A percentile compares a stretch with the other conserved stretches of the same genome.
These are phyloP conservation scores for Archivesica marissinica DNA, from an alignment of 1,140 invertebrate genomes.

Conservation along the genomic window DNA sequence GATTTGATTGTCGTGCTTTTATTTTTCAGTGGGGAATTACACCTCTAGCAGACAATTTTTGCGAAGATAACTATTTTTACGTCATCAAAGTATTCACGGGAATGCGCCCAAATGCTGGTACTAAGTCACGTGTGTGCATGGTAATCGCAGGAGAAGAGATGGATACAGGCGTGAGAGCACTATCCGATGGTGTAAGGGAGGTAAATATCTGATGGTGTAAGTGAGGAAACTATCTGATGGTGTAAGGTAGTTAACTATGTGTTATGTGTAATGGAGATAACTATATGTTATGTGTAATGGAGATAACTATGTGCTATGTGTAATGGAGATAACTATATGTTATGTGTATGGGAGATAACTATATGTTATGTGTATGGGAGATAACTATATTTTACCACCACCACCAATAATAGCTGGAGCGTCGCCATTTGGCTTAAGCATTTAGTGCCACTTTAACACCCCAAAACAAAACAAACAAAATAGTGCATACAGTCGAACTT, in stretches of 20 bases:
- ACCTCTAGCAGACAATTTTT: conserved; percentile 80
- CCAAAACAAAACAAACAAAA: not conserved
- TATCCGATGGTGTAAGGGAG: conserved; percentile 73
- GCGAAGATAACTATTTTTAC: conserved; percentile 80
- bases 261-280: too few relatives aligned
- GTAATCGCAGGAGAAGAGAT: conserved; percentile 76
- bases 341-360: not conserved
- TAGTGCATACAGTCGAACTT: too few relatives aligned
- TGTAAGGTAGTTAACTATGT: too few relatives aligned
- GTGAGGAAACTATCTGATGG: too few relatives aligned
- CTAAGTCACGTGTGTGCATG: conserved; percentile 76
- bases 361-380: not conserved
- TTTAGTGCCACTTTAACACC: not conserved
- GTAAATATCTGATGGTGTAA: too few relatives aligned
- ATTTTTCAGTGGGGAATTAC: conserved; percentile 77
- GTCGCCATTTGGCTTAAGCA: not conserved
- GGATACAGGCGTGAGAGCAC: conserved; percentile 76
- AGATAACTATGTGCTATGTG: not conserved
- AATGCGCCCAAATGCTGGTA: conserved; percentile 73
- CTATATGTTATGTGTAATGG: not conserved
- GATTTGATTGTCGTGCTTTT: not conserved
- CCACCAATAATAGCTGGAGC: too few relatives aligned
- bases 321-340: not conserved
- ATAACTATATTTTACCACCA: not conserved
- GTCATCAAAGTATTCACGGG: conserved; percentile 81